phyloP scores from a whole-genome alignment of 2,113 vertebrate genomes.

The Toxostoma redivivum region DNA sequence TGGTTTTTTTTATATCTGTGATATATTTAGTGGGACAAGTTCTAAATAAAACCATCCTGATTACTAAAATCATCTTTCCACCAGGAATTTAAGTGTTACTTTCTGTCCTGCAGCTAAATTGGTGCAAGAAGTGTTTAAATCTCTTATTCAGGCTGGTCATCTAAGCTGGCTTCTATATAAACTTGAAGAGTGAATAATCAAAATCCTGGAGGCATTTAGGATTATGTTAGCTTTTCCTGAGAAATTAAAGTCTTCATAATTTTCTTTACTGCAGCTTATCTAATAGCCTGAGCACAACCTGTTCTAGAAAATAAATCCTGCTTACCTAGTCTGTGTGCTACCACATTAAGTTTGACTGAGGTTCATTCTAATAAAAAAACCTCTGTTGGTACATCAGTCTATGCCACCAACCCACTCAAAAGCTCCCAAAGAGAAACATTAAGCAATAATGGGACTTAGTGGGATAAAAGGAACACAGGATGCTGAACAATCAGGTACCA shows the following conservation, averaged over 20 bases:
- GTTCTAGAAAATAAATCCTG: not conserved
- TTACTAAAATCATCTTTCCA: not conserved
- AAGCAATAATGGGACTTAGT: not conserved
- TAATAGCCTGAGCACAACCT: not conserved
- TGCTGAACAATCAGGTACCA: not conserved
- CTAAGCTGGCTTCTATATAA: not conserved
- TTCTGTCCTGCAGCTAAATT: not conserved
- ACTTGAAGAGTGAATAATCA: not conserved
- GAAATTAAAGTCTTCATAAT: not conserved
- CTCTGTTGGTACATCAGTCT: not conserved
- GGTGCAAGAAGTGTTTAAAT: not conserved
- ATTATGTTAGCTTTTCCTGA: not conserved
- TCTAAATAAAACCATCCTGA: not conserved
- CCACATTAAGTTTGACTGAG: not conserved
- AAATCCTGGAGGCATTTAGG: not conserved
- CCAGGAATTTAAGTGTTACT: not conserved
- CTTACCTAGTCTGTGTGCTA: not conserved
- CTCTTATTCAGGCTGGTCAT: not conserved
- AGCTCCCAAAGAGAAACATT: not conserved
- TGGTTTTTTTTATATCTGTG: not conserved
- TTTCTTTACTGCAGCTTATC: not conserved
- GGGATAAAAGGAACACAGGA: not conserved
- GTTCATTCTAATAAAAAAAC: not conserved
- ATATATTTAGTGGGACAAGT: not conserved
- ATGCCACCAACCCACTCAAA: not conserved